Evolutionary conservation across 1,140 invertebrate species (phyloP).

Genomic region (Rhysida immarginata): DNA sequence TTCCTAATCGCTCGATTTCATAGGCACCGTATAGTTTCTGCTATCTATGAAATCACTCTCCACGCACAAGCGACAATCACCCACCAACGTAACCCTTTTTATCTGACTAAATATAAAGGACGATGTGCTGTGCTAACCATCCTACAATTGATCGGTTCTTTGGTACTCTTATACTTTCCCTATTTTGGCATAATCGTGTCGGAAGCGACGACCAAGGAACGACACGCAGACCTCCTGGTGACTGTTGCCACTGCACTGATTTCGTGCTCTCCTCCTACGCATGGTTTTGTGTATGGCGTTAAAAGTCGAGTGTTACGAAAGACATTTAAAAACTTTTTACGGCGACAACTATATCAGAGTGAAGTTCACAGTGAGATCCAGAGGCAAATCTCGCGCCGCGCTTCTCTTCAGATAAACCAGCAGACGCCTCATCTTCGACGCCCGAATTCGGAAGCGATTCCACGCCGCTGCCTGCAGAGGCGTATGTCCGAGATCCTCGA

Average conservation of each 20-base stretch:
- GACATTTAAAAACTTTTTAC: constrained; percentile 57
- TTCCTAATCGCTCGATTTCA: constrained; percentile 64
- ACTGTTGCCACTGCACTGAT: constrained; percentile 44
- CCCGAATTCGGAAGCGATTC: constrained; percentile 24
- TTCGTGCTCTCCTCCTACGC: constrained; percentile 49
- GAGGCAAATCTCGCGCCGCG: constrained; percentile 51
- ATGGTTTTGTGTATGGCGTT: constrained; percentile 58
- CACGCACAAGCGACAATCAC: constrained; percentile 69
- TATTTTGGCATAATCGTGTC: constrained; percentile 54
- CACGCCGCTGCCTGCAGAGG: constrained; percentile 13
- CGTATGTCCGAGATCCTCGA: constrained; percentile 17
- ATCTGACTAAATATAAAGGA: constrained; percentile 38
- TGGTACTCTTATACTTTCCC: constrained; percentile 53
- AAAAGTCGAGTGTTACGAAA: constrained; percentile 47
- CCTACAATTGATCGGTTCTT: constrained; percentile 49
- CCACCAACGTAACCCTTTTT: constrained; percentile 56
- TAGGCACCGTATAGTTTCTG: constrained; percentile 61
- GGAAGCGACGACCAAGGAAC: constrained; percentile 31
- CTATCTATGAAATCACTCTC: constrained; percentile 65
- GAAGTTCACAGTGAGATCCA: constrained; percentile 47
- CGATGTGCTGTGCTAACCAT: constrained; percentile 50
- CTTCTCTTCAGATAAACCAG: constrained; percentile 34
- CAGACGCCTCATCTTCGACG: constrained; percentile 24
- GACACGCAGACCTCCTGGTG: constrained; percentile 29
- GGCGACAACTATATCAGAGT: constrained; percentile 61